Conservation (phyloP, 1,140 invertebrate genomes). For the Atta colombica region DNA sequence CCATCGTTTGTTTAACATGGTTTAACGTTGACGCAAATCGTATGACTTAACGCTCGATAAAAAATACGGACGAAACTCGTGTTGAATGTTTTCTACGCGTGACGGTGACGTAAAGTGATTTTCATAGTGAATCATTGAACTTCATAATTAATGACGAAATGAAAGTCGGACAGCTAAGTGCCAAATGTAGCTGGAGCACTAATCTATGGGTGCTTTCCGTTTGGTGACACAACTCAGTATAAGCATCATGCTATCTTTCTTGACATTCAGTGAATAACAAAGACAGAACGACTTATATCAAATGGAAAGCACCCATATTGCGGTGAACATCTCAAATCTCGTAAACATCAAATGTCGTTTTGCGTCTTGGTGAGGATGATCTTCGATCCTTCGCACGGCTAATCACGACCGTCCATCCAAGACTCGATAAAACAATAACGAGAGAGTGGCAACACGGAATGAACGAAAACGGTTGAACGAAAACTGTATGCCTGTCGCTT, state of each 20-base stretch:
- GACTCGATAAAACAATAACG: slow-evolving; percentile 1
- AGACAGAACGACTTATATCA: too few species aligned
- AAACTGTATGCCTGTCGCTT: background rate
- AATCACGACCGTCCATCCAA: too few species aligned
- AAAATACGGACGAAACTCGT: too few species aligned
- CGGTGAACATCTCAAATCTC: background rate
- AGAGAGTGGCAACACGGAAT: background rate
- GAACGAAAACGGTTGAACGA: background rate
- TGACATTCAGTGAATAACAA: too few species aligned
- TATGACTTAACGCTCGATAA: background rate
- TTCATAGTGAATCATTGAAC: too few species aligned
- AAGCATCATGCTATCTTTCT: too few species aligned
- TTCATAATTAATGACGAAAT: background rate
- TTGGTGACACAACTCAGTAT: too few species aligned
- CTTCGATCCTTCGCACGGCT: slow-evolving; percentile 6
- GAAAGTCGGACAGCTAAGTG: background rate
- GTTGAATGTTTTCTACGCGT: background rate
- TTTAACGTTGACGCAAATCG: background rate
- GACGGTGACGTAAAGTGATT: background rate
- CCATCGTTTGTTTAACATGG: too few species aligned
- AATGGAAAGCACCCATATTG: background rate
- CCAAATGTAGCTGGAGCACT: background rate
- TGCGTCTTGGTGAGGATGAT: background rate
- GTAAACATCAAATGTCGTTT: background rate
- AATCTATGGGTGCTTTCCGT: background rate